phyloP scores from a whole-genome alignment of 2,113 vertebrate species.

The Carollia perspicillata region DNA sequence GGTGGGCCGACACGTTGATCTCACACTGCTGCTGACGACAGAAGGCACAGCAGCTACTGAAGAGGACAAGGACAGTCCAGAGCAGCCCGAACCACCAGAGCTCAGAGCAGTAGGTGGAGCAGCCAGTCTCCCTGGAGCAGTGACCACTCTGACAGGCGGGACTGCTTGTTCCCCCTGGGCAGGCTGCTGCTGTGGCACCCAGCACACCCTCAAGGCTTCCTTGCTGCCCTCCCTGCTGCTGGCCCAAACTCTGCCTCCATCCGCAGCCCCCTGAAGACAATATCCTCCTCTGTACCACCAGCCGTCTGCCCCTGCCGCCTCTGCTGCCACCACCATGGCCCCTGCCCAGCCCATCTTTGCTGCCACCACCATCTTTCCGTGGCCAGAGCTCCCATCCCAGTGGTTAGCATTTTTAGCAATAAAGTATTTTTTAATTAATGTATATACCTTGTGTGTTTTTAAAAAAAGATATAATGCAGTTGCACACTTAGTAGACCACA shows the following conservation, averaged over 20 bases:
- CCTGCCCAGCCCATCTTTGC: slow-evolving; percentile 63
- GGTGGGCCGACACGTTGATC: slow-evolving; percentile 96
- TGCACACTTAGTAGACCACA: neutral
- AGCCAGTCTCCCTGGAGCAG: slow-evolving; percentile 96
- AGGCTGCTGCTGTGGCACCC: slow-evolving; percentile 77
- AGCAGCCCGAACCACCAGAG: slow-evolving; percentile 99
- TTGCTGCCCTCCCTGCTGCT: slow-evolving; percentile 70
- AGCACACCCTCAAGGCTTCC: slow-evolving; percentile 71
- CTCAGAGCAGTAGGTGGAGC: slow-evolving; percentile 98
- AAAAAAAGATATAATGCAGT: neutral
- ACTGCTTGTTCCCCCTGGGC: slow-evolving; percentile 90
- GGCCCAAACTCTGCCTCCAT: slow-evolving; percentile 72
- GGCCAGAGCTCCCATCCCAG: neutral
- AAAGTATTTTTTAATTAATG: neutral
- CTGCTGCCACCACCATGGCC: slow-evolving; percentile 62
- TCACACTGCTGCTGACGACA: slow-evolving; percentile 95
- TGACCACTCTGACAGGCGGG: slow-evolving; percentile 95
- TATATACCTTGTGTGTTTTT: neutral
- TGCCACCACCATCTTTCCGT: slow-evolving; percentile 65
- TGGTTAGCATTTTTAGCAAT: neutral
- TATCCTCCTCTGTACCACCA: slow-evolving; percentile 52
- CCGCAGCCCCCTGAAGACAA: slow-evolving; percentile 65
- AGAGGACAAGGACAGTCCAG: slow-evolving; percentile 94
- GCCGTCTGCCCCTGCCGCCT: slow-evolving; percentile 69
- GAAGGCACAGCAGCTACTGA: slow-evolving; percentile 96